Evolutionary conservation across 2,113 vertebrate species (phyloP).

Genomic region (Saimiri boliviensis): DNA sequence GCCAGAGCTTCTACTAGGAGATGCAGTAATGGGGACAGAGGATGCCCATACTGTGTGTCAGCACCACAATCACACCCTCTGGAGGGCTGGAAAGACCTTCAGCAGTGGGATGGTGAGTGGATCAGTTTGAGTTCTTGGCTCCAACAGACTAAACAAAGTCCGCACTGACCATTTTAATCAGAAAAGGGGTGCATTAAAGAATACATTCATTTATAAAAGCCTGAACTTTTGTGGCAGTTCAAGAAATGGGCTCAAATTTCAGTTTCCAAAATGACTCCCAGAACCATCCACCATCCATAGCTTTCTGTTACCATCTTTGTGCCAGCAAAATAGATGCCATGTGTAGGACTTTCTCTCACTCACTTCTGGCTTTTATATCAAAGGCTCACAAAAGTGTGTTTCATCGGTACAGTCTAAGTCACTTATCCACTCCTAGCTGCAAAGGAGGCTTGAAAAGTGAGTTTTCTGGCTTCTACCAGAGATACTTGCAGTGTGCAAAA

Average conservation of each 20-base stretch:
- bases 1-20: background rate
- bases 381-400: background rate
- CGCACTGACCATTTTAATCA: conserved; percentile 1
- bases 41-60: background rate
- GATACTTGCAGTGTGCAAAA: background rate
- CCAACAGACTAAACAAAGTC: background rate
- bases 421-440: background rate
- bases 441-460: background rate
- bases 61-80: background rate
- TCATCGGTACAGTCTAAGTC: background rate
- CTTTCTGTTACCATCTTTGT: background rate
- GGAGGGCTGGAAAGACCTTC: background rate
- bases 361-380: background rate
- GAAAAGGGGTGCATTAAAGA: conserved; percentile 12
- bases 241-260: background rate
- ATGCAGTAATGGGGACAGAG: too few relatives aligned
- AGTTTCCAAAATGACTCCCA: background rate
- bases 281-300: background rate
- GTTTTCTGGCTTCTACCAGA: background rate
- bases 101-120: background rate
- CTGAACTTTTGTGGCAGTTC: background rate
- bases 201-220: background rate
- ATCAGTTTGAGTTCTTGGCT: background rate
- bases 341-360: background rate
- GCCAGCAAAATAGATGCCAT: background rate